Conservation (phyloP, 1,140 invertebrate species). For the Heliconius himera region DNA sequence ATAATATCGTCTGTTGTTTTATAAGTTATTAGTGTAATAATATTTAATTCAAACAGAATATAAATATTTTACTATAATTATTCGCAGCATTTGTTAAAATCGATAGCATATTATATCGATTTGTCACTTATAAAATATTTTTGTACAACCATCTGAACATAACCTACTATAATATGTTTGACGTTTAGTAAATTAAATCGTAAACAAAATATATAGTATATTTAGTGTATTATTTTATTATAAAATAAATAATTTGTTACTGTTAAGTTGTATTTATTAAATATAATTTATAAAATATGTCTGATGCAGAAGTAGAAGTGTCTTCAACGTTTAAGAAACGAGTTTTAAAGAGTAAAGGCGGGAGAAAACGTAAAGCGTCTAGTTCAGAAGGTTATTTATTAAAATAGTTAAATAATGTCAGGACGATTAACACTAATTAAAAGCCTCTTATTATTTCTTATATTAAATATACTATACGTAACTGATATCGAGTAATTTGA, state of each 20-base stretch:
- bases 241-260: conserved; percentile 2
- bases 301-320: conserved; percentile 66
- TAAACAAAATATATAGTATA: background rate
- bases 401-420: background rate
- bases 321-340: conserved; percentile 69
- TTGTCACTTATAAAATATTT: background rate
- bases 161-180: conserved; percentile 20
- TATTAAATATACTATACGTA: background rate
- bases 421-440: no score
- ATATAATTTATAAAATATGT: conserved; percentile 49
- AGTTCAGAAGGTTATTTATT: conserved; percentile 61
- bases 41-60: background rate
- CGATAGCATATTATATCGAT: background rate
- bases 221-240: background rate
- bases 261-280: background rate
- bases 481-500: no score
- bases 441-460: background rate
- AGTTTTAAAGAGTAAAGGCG: conserved; percentile 62
- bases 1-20: background rate
- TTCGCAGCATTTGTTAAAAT: no score
- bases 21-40: no score
- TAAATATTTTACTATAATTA: background rate
- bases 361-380: conserved; percentile 67
- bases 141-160: conserved; percentile 28
- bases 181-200: background rate